These are phyloP conservation scores for Phymanthus crucifer DNA, from an alignment of 92 coral and sea anemone species.

Conservation along the genomic window DNA sequence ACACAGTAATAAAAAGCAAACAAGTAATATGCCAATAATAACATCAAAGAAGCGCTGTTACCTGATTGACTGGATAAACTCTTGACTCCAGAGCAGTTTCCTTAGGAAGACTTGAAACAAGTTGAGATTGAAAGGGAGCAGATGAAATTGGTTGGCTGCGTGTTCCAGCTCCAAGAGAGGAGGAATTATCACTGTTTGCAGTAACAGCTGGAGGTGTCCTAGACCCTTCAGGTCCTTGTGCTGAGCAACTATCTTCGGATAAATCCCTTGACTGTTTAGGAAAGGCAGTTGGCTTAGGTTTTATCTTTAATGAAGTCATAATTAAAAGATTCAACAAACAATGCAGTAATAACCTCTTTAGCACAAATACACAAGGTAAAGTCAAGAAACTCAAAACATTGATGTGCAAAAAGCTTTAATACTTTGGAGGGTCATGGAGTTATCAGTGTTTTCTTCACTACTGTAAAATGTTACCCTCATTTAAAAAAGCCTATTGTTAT, in stretches of 20 bases:
- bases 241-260: conserved; percentile 44
- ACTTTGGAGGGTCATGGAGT: too few relatives aligned
- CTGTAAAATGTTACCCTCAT: too few relatives aligned
- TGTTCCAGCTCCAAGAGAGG: conserved; percentile 34
- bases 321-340: neutral
- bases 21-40: neutral
- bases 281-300: conserved; percentile 41
- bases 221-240: conserved; percentile 27
- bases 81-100: conserved; percentile 67
- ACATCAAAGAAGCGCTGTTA: neutral
- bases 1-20: neutral
- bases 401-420: too few relatives aligned
- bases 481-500: too few relatives aligned
- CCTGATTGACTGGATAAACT: conserved; percentile 60
- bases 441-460: too few relatives aligned
- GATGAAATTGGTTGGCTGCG: conserved; percentile 59
- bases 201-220: conserved; percentile 44
- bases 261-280: conserved; percentile 54
- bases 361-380: neutral
- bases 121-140: conserved; percentile 57
- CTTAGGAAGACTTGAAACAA: conserved; percentile 57
- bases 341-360: neutral
- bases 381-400: too few relatives aligned
- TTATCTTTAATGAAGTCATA: neutral
- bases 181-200: conserved; percentile 17